Evolutionary conservation across 1,140 invertebrate species (phyloP).

Genomic region (Zaprionus kolodkinae): DNA sequence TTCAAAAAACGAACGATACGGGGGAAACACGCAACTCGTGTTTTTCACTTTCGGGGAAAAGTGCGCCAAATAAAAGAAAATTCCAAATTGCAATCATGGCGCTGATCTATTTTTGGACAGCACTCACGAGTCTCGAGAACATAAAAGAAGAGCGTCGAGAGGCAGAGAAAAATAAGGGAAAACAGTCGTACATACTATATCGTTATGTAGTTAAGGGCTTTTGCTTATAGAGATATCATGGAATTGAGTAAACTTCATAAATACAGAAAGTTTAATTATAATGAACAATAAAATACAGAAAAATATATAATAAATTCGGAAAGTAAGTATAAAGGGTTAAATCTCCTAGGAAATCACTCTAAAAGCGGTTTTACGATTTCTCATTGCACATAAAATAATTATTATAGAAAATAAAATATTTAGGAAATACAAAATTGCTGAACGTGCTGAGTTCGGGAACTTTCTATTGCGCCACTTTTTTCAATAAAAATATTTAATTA

Average conservation of each 20-base stretch:
- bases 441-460: not conserved
- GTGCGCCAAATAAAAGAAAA: constrained; percentile 23
- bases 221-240: not conserved
- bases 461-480: not conserved
- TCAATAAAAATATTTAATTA: constrained; percentile 8
- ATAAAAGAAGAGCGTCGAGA: constrained; percentile 2
- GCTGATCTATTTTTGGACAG: constrained; percentile 20
- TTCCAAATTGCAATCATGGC: constrained; percentile 37
- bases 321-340: not conserved
- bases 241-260: not conserved
- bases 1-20: constrained; percentile 42
- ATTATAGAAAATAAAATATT: not conserved
- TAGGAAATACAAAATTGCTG: not conserved
- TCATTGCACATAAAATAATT: not conserved
- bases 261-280: not conserved
- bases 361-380: not conserved
- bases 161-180: not conserved
- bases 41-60: constrained; percentile 31
- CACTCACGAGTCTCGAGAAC: not conserved
- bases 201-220: not conserved
- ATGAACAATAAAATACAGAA: not conserved
- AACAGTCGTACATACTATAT: not conserved
- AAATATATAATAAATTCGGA: not conserved
- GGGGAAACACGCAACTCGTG: constrained; percentile 40
- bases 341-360: not conserved